Percentiles rank a stretch among this genome's conserved stretches.
These are phyloP conservation scores for Neuroscelio doddi DNA, from an alignment of 2,888 invertebrate species.

Conservation along the genomic window DNA sequence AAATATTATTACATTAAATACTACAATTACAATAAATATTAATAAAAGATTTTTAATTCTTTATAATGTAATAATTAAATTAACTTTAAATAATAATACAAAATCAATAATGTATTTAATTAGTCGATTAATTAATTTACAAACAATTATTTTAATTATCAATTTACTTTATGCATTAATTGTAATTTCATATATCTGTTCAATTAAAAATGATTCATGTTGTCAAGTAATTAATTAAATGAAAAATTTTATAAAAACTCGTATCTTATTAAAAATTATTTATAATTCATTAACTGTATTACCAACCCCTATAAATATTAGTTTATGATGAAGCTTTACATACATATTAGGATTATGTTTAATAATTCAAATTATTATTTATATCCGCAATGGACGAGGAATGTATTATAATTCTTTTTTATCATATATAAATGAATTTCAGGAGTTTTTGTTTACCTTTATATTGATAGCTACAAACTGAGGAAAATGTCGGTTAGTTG, in stretches of 20 bases:
- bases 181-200: conserved; percentile 76
- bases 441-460: conserved; percentile 80
- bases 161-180: conserved; percentile 77
- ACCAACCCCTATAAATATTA: conserved; percentile 78
- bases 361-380: conserved; percentile 80
- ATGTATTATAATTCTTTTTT: conserved; percentile 76
- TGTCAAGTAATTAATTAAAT: conserved; percentile 63
- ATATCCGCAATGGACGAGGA: conserved; percentile 80
- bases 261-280: conserved; percentile 74
- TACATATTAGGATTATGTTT: conserved; percentile 78
- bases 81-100: conserved; percentile 16
- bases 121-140: conserved; percentile 12
- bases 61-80: conserved; percentile 17
- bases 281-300: conserved; percentile 76
- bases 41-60: conserved; percentile 68
- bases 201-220: conserved; percentile 74
- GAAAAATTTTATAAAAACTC: conserved; percentile 52
- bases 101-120: conserved; percentile 20
- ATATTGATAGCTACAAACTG: conserved; percentile 80
- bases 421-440: conserved; percentile 78
- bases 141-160: conserved; percentile 66
- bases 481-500: no score
- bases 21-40: no score
- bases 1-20: no score
- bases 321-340: conserved; percentile 80